phyloP scores from a whole-genome alignment of 2,113 vertebrate genomes.

The Malurus cyaneus region DNA sequence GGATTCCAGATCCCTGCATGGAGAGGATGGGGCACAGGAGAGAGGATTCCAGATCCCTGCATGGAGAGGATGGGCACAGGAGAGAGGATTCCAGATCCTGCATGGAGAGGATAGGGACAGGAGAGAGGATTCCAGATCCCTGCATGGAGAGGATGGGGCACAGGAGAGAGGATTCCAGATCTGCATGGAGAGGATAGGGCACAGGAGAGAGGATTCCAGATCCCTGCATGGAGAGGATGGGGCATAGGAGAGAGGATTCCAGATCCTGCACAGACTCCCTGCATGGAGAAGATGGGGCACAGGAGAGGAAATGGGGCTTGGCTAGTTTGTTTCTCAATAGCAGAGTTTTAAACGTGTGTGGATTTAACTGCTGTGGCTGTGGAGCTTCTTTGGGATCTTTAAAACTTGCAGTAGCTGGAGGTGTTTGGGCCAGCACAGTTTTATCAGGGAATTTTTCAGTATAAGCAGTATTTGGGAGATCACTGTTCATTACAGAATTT shows the following conservation, averaged over 20 bases:
- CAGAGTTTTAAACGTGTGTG: background rate
- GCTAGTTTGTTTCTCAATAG: background rate
- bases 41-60: too few species aligned
- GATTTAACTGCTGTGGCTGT: background rate
- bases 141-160: background rate
- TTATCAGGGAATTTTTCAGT: background rate
- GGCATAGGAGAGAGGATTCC: too few species aligned
- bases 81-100: too few species aligned
- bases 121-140: too few species aligned
- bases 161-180: too few species aligned
- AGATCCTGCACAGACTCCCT: too few species aligned
- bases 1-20: accelerated
- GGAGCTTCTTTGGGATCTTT: background rate
- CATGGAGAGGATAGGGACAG: accelerated
- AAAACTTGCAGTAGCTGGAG: background rate
- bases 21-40: background rate
- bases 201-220: too few species aligned
- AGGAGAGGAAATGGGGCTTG: background rate
- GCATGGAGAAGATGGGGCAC: background rate
- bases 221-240: background rate
- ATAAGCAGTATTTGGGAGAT: background rate
- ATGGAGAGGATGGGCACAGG: background rate
- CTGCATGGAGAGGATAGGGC: background rate
- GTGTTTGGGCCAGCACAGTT: background rate
- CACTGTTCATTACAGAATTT: background rate